Percentiles rank a stretch among this genome's conserved stretches.
Conservation (phyloP, 2,113 vertebrate species). For the Xiphophorus couchianus region DNA sequence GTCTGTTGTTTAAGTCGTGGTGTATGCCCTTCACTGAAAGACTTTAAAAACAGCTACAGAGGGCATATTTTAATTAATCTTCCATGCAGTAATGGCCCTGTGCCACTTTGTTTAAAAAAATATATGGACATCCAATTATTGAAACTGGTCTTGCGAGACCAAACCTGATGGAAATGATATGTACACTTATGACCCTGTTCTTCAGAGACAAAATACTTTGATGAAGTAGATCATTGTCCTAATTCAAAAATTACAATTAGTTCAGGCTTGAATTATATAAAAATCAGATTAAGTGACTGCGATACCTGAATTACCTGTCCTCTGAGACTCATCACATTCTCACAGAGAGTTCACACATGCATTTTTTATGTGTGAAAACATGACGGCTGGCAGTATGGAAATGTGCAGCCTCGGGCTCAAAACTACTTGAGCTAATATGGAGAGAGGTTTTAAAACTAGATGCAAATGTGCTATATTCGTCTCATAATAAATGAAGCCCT, state of each 20-base stretch:
- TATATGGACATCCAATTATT: constrained; percentile 53
- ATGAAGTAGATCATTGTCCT: constrained; percentile 26
- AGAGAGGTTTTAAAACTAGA: constrained; percentile 2
- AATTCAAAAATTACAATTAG: constrained; percentile 27
- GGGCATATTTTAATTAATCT: constrained; percentile 18
- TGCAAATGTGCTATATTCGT: background rate
- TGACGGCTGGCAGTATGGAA: constrained; percentile 37
- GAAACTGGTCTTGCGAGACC: constrained; percentile 54
- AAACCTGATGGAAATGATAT: constrained; percentile 35
- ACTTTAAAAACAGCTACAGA: constrained; percentile 25
- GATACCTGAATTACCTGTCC: background rate
- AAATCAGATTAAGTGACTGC: constrained; percentile 28
- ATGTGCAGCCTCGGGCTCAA: constrained; percentile 3
- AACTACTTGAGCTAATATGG: background rate
- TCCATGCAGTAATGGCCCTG: constrained; percentile 25
- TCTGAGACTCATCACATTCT: constrained; percentile 21
- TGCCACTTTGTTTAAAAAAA: constrained; percentile 47
- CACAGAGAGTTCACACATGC: constrained; percentile 3
- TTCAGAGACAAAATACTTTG: constrained; percentile 44
- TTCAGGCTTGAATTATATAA: constrained; percentile 22
- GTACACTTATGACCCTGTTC: constrained; percentile 26
- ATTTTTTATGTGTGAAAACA: constrained; percentile 14
- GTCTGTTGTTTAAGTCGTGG: constrained; percentile 7
- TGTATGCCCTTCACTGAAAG: constrained; percentile 7
- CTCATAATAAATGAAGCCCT: background rate